phyloP scores from a whole-genome alignment of 92 coral and sea anemone species.

The Montipora capitata region DNA sequence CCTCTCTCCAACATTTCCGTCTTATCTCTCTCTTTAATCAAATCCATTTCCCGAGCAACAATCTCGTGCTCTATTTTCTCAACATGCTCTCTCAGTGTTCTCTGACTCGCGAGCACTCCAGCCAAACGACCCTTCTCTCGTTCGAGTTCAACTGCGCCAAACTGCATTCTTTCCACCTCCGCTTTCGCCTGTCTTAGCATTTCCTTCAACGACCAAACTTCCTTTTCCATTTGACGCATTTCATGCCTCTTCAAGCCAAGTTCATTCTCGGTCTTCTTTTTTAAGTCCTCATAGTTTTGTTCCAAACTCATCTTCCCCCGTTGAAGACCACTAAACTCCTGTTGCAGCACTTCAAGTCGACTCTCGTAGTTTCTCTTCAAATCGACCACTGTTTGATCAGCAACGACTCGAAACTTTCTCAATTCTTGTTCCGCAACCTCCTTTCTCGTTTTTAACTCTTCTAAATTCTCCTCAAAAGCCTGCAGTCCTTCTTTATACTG shows the following conservation, averaged over 20 bases:
- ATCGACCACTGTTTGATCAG: slow-evolving; percentile 57
- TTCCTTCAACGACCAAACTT: slow-evolving; percentile 47
- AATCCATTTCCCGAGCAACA: slow-evolving; percentile 71
- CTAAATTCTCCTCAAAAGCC: slow-evolving; percentile 50
- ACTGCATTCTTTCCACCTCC: slow-evolving; percentile 75
- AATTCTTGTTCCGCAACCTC: slow-evolving; percentile 62
- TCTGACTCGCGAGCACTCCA: slow-evolving; percentile 85
- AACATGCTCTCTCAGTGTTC: slow-evolving; percentile 81
- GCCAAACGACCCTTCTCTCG: slow-evolving; percentile 87
- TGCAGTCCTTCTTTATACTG: slow-evolving; percentile 59
- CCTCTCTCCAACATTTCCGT: slow-evolving; percentile 66
- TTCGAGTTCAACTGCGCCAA: slow-evolving; percentile 85
- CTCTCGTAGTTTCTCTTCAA: slow-evolving; percentile 62
- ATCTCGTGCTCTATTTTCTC: slow-evolving; percentile 76
- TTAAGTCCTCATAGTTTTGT: slow-evolving; percentile 3
- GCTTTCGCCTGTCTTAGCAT: slow-evolving; percentile 56
- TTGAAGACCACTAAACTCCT: slow-evolving; percentile 59
- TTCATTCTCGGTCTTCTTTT: slow-evolving; percentile 20
- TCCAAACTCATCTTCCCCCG: slow-evolving; percentile 36
- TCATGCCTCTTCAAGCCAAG: slow-evolving; percentile 46
- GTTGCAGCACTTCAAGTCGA: slow-evolving; percentile 36
- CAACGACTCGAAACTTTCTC: slow-evolving; percentile 57
- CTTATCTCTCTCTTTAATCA: slow-evolving; percentile 58
- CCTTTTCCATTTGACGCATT: slow-evolving; percentile 59
- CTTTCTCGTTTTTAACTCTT: slow-evolving; percentile 38